Conservation (phyloP, 2,113 vertebrate species). For the Erpornis zantholeuca region DNA sequence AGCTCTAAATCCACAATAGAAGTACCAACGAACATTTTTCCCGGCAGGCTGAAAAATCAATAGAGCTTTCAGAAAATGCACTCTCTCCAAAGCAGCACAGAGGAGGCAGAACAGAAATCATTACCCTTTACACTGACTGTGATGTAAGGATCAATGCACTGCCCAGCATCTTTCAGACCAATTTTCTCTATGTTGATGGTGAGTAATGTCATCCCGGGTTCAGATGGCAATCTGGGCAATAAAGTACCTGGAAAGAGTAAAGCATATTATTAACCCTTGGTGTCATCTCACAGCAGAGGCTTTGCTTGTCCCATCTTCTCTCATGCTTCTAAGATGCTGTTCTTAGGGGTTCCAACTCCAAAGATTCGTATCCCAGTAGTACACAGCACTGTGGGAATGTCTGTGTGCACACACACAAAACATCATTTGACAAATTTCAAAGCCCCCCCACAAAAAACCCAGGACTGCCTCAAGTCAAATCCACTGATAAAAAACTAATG, state of each 20-base stretch:
- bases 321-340: neutral
- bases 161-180: conserved; percentile 95
- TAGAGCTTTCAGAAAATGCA: neutral
- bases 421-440: neutral
- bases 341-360: neutral
- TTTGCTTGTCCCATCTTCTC: neutral
- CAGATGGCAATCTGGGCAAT: conserved; percentile 93
- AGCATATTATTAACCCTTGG: neutral
- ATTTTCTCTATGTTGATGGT: conserved; percentile 96
- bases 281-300: neutral
- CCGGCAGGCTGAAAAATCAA: neutral
- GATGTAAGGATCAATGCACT: conserved; percentile 97
- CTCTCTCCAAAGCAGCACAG: neutral
- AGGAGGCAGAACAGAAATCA: neutral
- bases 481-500: neutral
- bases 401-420: neutral
- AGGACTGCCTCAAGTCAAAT: neutral
- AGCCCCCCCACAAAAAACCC: neutral
- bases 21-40: neutral
- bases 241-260: conserved; percentile 84
- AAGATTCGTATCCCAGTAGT: neutral
- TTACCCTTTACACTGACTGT: conserved; percentile 96
- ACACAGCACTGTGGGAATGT: neutral
- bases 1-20: neutral
- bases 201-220: conserved; percentile 93